Evolutionary conservation across 2,888 invertebrate species (phyloP).

Genomic region (Saturnia pavonia): DNA sequence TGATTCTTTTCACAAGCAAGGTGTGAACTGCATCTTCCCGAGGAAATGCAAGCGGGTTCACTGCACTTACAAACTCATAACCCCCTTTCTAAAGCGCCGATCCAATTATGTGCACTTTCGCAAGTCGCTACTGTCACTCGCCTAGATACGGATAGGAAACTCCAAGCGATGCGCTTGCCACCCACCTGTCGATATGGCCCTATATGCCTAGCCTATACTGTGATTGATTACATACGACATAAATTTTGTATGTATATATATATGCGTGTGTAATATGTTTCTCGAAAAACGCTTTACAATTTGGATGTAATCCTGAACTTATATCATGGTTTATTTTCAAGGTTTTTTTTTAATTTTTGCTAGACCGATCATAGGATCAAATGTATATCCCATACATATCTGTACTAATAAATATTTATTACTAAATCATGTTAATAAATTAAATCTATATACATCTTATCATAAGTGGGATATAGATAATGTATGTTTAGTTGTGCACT

Average conservation of each 20-base stretch:
- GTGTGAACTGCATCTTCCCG: constrained; percentile 73
- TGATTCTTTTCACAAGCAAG: constrained; percentile 69
- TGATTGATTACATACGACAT: background rate
- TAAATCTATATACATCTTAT: too few species aligned
- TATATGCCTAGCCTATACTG: constrained; percentile 22
- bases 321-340: too few species aligned
- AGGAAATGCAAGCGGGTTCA: constrained; percentile 78
- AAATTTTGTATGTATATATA: background rate
- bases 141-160: constrained; percentile 81
- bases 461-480: background rate
- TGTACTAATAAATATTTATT: too few species aligned
- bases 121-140: constrained; percentile 80
- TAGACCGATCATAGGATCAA: too few species aligned
- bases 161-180: constrained; percentile 65
- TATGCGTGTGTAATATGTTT: too few species aligned
- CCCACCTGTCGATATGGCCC: constrained; percentile 61
- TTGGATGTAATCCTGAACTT: too few species aligned
- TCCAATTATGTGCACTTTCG: constrained; percentile 83
- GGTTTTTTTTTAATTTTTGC: too few species aligned
- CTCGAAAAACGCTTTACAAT: too few species aligned
- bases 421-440: too few species aligned
- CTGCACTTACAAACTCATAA: constrained; percentile 82
- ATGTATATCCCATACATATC: too few species aligned
- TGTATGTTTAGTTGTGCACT: background rate
- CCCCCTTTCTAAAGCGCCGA: constrained; percentile 82